Conservation (phyloP, 2,797 vertebrate genomes). For the Hydrolagus colliei region DNA sequence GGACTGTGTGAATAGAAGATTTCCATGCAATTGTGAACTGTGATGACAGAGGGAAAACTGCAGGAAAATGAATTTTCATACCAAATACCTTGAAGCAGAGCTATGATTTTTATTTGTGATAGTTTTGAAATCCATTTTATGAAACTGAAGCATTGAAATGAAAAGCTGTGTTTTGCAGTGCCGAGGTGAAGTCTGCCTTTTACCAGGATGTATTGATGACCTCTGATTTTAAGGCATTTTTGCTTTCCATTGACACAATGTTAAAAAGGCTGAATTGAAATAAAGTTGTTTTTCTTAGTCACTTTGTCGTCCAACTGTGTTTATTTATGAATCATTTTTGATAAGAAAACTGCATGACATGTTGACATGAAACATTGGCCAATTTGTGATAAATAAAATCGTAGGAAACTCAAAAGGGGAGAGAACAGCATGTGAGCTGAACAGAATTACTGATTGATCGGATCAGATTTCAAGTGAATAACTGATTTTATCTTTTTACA, state of each 20-base stretch:
- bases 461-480: not conserved
- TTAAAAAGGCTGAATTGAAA: constrained; percentile 15
- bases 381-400: constrained; percentile 13
- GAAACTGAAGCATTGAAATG: constrained; percentile 25
- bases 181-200: not conserved
- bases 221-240: constrained; percentile 20
- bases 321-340: constrained; percentile 7
- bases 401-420: not conserved
- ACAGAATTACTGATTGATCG: not conserved
- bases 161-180: not conserved
- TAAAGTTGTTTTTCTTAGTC: constrained; percentile 8
- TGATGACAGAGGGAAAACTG: not conserved
- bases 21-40: constrained; percentile 15
- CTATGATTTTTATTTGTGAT: constrained; percentile 30
- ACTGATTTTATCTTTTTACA: not conserved
- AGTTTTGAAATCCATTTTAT: constrained; percentile 28
- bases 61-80: constrained; percentile 28
- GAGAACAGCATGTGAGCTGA: not conserved
- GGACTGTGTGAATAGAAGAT: constrained; percentile 16
- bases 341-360: not conserved
- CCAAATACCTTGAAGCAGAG: constrained; percentile 5
- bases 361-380: not conserved
- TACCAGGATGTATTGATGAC: constrained; percentile 12
- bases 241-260: constrained; percentile 20
- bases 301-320: not conserved